Evolutionary conservation across 2,888 invertebrate genomes (phyloP).

Genomic region (Dynastes tityus): DNA sequence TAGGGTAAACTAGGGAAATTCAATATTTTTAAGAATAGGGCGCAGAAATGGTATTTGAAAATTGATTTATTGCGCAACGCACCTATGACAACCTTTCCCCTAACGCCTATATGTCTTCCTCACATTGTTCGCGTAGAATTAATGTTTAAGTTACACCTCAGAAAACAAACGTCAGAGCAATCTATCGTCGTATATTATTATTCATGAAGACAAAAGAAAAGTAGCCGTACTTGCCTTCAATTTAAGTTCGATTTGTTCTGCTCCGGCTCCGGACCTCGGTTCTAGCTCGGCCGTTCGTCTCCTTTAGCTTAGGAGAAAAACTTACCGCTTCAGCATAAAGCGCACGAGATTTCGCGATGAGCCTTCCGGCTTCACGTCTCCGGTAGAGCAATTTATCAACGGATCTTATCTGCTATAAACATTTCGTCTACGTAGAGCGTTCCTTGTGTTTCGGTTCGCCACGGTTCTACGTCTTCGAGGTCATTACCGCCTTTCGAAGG

Average conservation of each 20-base stretch:
- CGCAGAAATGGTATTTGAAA: too few relatives aligned
- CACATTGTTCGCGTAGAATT: too few relatives aligned
- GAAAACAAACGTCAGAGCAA: neutral
- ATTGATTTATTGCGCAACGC: too few relatives aligned
- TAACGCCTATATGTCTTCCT: too few relatives aligned
- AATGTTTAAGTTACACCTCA: neutral
- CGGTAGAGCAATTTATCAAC: slow-evolving; percentile 38
- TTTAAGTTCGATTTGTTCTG: slow-evolving; percentile 31
- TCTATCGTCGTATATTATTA: slow-evolving; percentile 2
- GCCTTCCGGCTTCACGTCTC: slow-evolving; percentile 29
- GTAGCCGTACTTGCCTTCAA: slow-evolving; percentile 27
- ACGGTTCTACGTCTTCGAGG: slow-evolving; percentile 25
- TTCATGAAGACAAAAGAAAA: slow-evolving; percentile 20
- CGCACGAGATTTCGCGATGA: slow-evolving; percentile 33
- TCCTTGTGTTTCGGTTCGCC: slow-evolving; percentile 16
- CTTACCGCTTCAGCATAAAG: slow-evolving; percentile 25
- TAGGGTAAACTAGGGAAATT: too few relatives aligned
- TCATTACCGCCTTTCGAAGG: slow-evolving; percentile 34
- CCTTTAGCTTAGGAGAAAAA: slow-evolving; percentile 9
- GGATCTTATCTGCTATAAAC: slow-evolving; percentile 36
- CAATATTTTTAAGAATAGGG: too few relatives aligned
- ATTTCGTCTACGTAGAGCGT: slow-evolving; percentile 38
- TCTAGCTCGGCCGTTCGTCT: neutral
- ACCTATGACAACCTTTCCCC: too few relatives aligned
- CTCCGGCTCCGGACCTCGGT: neutral